These are phyloP conservation scores for Megaceryle alcyon DNA, from an alignment of 2,797 vertebrate genomes.

Conservation along the genomic window DNA sequence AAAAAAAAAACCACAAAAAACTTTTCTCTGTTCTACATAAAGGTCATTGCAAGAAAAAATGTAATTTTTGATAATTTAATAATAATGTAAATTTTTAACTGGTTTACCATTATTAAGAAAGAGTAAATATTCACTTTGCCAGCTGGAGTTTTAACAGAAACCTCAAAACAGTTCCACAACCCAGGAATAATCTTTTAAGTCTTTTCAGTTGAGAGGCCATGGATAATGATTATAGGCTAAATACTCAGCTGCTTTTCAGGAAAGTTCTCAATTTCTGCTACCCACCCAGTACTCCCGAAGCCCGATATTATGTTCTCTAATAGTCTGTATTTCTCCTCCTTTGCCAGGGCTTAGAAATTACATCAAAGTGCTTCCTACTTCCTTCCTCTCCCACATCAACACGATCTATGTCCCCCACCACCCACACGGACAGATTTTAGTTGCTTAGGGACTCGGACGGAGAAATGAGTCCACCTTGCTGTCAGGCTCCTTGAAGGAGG, in stretches of 20 bases:
- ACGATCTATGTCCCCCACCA: neutral
- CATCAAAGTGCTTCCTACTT: neutral
- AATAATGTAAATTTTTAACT: neutral
- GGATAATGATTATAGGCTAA: neutral
- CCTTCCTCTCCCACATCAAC: neutral
- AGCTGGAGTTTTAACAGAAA: neutral
- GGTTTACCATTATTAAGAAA: neutral
- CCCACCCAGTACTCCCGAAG: neutral
- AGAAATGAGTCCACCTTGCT: neutral
- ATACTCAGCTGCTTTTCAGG: neutral
- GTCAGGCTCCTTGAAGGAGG: neutral
- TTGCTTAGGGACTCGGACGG: neutral
- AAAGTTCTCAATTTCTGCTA: neutral
- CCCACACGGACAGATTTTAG: neutral
- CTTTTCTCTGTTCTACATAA: neutral
- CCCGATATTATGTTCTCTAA: neutral
- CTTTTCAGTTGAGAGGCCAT: neutral
- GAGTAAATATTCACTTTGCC: neutral
- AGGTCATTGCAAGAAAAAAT: neutral
- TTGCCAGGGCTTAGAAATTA: neutral
- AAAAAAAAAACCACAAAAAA: no score
- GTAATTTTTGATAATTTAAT: neutral
- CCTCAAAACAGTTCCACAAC: slow-evolving; percentile 4
- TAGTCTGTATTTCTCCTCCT: neutral
- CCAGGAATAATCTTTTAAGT: neutral